Conservation (phyloP, 2,113 vertebrate species). For the Ranitomeya imitator region DNA sequence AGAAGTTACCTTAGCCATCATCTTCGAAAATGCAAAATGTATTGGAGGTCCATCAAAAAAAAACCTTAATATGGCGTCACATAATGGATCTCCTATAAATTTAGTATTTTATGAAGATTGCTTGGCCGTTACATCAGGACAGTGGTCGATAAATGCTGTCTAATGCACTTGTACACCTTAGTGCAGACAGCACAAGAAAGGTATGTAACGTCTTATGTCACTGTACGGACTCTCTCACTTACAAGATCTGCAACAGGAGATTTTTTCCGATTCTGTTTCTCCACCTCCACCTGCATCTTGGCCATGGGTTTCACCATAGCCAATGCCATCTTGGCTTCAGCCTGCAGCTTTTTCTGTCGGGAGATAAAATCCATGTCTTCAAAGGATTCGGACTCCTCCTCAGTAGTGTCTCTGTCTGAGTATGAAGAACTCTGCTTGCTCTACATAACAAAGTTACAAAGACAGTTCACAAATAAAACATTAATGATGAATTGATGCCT, state of each 20-base stretch:
- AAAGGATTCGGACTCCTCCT: conserved; percentile 94
- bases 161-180: too few relatives aligned
- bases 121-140: too few relatives aligned
- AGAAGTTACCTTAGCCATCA: too few relatives aligned
- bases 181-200: neutral
- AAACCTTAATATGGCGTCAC: too few relatives aligned
- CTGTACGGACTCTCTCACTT: conserved; percentile 61
- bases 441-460: conserved; percentile 63
- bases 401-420: conserved; percentile 95
- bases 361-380: conserved; percentile 98
- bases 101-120: too few relatives aligned
- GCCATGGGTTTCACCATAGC: conserved; percentile 99
- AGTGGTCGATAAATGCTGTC: too few relatives aligned
- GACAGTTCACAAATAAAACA: neutral
- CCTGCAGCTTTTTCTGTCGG: conserved; percentile 95
- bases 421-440: conserved; percentile 99
- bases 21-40: too few relatives aligned
- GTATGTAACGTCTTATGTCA: too few relatives aligned
- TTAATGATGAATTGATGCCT: too few relatives aligned
- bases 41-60: too few relatives aligned
- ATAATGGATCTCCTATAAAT: too few relatives aligned
- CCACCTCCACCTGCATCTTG: conserved; percentile 99
- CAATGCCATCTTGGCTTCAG: conserved; percentile 94
- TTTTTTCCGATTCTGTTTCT: conserved; percentile 98
- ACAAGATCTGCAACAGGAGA: conserved; percentile 96